Evolutionary conservation across 2,797 vertebrate genomes (phyloP).

Genomic region (Tapirus indicus): DNA sequence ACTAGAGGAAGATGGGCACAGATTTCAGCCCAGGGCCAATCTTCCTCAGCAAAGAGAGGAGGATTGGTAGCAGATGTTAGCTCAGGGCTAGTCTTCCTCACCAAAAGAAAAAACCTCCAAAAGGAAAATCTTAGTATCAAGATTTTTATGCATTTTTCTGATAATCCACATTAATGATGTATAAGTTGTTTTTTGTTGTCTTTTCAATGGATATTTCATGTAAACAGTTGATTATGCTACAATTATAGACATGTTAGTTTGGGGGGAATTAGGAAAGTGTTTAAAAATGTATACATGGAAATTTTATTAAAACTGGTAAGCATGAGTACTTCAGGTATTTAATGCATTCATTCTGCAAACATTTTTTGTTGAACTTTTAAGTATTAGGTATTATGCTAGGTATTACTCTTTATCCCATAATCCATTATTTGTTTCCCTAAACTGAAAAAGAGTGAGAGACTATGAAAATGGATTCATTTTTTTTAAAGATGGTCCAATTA

Average conservation of each 20-base stretch:
- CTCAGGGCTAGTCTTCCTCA: too few relatives aligned
- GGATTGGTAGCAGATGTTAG: too few relatives aligned
- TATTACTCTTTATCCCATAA: not conserved
- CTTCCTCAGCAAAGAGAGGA: too few relatives aligned
- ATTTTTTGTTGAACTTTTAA: not conserved
- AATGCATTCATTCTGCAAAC: not conserved
- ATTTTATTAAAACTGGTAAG: constrained; percentile 4
- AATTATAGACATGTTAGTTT: not conserved
- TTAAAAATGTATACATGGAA: not conserved
- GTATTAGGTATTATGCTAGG: not conserved
- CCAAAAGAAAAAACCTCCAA: not conserved
- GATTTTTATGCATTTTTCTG: not conserved
- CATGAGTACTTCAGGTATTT: not conserved
- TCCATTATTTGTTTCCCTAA: not conserved
- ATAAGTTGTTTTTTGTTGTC: not conserved
- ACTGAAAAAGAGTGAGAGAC: not conserved
- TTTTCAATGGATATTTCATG: not conserved
- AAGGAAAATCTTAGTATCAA: not conserved
- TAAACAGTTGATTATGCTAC: not conserved
- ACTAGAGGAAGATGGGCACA: too few relatives aligned
- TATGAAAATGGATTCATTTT: not conserved
- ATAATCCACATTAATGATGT: not conserved
- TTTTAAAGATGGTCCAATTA: not conserved
- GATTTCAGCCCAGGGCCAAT: too few relatives aligned
- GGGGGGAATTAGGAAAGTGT: not conserved